These are phyloP conservation scores for Catocala nupta DNA, from an alignment of 2,888 invertebrate genomes.

Conservation along the genomic window DNA sequence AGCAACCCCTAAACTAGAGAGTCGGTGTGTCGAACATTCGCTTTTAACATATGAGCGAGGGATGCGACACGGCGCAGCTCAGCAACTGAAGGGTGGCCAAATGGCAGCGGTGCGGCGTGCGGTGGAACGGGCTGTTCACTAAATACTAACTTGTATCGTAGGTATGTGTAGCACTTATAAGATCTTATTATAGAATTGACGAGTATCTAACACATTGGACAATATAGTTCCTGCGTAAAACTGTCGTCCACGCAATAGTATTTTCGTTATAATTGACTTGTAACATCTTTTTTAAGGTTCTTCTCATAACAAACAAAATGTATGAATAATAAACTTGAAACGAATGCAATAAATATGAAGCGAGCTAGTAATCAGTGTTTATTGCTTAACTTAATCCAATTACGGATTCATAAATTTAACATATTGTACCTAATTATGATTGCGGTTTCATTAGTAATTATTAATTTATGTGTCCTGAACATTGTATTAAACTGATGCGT, in stretches of 20 bases:
- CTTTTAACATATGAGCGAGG: constrained; percentile 83
- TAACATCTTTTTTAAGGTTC: constrained; percentile 7
- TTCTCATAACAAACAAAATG: constrained; percentile 1
- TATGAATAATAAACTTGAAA: neutral
- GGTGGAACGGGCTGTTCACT: constrained; percentile 15
- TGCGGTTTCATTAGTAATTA: constrained; percentile 1
- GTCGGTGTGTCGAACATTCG: constrained; percentile 73
- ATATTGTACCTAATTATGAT: constrained; percentile 12
- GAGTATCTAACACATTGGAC: neutral
- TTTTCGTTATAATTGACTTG: constrained; percentile 29
- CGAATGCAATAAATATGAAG: neutral
- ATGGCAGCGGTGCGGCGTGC: constrained; percentile 43
- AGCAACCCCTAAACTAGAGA: constrained; percentile 79
- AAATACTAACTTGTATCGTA: constrained; percentile 1
- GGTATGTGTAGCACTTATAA: constrained; percentile 2
- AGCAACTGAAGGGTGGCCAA: constrained; percentile 35
- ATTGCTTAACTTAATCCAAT: constrained; percentile 3
- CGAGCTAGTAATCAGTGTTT: neutral
- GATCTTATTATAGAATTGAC: constrained; percentile 1
- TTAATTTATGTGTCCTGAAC: constrained; percentile 4
- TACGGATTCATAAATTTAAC: constrained; percentile 1
- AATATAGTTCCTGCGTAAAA: neutral
- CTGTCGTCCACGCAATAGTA: constrained; percentile 5
- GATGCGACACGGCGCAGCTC: constrained; percentile 62
- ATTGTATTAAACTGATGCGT: constrained; percentile 2